Base-by-base conservation (phyloP, 2,888 invertebrate species). In the Griposia aprilina region DNA sequence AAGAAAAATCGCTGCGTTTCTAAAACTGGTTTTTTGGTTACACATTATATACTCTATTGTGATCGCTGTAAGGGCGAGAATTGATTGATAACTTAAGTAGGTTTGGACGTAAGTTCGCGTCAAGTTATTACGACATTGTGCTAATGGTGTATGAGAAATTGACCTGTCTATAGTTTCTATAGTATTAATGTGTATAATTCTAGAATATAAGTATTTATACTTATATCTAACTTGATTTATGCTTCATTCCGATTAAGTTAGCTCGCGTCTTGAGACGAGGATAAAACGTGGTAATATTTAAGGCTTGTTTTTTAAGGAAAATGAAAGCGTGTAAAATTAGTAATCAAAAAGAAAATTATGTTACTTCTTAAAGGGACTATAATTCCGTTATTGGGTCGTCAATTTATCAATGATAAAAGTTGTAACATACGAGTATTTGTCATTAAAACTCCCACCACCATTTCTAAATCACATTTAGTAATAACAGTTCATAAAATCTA, bases 1-100 rank as follows among this genome's bases (percentile, higher is more conserved):
- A 92, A 92, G 93, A 94, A 94, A 94, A 94, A 94, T 92, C 88
- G 89, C 92, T 91, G 91, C 93, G 92, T 93, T 93, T 93, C 93
- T 93, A 93, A 88, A 93, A 92, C 90, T 77, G 81, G 88, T 86
- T 86, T 63, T 77, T 76, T 76, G 36, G 74, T 68, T 81, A 83
- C 81, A 80, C 68, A 86, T 81, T 69, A 86, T 90, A 67, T 76
- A 87, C 91, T 90, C 88, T 92, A 91, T 87, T 55, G 2, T 69
- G 15, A 77, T 62, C 57, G 68, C 0, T 26, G 85, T 90, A 92
- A 86, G 88, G 90, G 85, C 83, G 81, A 88, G 85, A 85, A 87
- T 89, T 83, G 83, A 87, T 85, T 83, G 88, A 66, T 20, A 81
- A 83, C 63, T 65, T 89, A 91, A 91, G 91, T 92, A 89, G 91